Evolutionary conservation across 2,797 vertebrate species (phyloP).

Genomic region (Spinibarbus caldwelli): DNA sequence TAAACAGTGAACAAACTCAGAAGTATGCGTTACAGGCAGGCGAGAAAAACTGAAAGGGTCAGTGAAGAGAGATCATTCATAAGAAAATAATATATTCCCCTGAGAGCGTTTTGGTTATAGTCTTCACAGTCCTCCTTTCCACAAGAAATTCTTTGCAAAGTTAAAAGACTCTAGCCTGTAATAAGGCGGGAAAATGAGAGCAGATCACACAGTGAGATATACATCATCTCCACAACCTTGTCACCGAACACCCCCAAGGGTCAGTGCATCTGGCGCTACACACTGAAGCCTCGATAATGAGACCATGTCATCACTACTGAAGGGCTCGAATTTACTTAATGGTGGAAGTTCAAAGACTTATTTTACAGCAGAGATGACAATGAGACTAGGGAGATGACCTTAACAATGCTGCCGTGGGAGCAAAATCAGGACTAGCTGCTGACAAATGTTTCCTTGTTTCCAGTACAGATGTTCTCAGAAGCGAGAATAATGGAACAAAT

Average conservation of each 20-base stretch:
- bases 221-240: constrained; percentile 57
- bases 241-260: constrained; percentile 49
- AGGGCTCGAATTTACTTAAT: constrained; percentile 53
- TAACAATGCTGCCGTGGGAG: constrained; percentile 53
- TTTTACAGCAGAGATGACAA: constrained; percentile 61
- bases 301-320: constrained; percentile 46
- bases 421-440: constrained; percentile 28
- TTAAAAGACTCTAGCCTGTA: constrained; percentile 62
- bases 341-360: constrained; percentile 53
- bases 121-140: constrained; percentile 59
- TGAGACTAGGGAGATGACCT: constrained; percentile 63
- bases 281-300: constrained; percentile 49
- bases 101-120: constrained; percentile 22
- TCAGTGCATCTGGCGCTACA: constrained; percentile 46
- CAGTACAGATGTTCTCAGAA: constrained; percentile 23
- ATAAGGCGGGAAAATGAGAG: constrained; percentile 68
- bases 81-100: constrained; percentile 8
- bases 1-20: constrained; percentile 16
- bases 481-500: constrained; percentile 37
- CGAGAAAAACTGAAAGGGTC: neutral
- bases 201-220: constrained; percentile 51
- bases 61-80: constrained; percentile 49
- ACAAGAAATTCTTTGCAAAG: constrained; percentile 60
- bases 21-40: neutral
- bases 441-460: constrained; percentile 35